phyloP scores from a whole-genome alignment of 2,113 vertebrate genomes.

The Onychorhynchus coronatus region DNA sequence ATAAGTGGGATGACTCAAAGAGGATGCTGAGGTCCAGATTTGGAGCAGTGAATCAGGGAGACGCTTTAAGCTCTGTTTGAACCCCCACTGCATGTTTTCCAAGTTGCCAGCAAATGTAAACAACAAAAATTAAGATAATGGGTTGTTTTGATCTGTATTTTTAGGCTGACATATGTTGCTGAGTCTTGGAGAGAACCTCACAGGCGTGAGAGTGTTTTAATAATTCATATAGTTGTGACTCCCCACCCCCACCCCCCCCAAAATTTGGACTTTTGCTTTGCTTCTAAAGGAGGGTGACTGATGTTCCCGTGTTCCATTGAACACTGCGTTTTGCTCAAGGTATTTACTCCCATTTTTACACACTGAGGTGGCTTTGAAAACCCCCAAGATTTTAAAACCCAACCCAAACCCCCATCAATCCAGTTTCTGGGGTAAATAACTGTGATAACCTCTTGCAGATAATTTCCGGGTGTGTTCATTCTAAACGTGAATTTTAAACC shows the following conservation, averaged over 20 bases:
- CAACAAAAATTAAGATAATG: not conserved
- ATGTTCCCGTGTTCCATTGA: rapidly evolving
- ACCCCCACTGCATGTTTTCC: not conserved
- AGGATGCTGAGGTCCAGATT: not conserved
- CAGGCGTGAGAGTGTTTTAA: not conserved
- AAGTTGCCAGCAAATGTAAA: slow-evolving; percentile 17
- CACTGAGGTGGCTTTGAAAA: not conserved
- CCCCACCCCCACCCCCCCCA: rapidly evolving
- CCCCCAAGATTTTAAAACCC: not conserved
- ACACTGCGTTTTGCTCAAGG: not conserved
- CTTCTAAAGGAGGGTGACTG: not conserved
- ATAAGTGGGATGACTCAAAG: slow-evolving; percentile 35
- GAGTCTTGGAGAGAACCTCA: not conserved
- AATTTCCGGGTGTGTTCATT: rapidly evolving
- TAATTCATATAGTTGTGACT: rapidly evolving
- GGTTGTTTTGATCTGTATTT: not conserved
- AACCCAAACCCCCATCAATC: not conserved
- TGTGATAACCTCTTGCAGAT: not conserved
- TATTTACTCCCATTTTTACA: not conserved
- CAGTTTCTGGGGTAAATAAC: not conserved
- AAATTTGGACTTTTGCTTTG: not conserved
- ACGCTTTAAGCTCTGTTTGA: not conserved
- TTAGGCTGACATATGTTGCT: not conserved
- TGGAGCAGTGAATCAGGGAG: not conserved
- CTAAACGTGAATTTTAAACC: not conserved